phyloP scores from a whole-genome alignment of 1,140 invertebrate genomes.

The Drosophila orosa region DNA sequence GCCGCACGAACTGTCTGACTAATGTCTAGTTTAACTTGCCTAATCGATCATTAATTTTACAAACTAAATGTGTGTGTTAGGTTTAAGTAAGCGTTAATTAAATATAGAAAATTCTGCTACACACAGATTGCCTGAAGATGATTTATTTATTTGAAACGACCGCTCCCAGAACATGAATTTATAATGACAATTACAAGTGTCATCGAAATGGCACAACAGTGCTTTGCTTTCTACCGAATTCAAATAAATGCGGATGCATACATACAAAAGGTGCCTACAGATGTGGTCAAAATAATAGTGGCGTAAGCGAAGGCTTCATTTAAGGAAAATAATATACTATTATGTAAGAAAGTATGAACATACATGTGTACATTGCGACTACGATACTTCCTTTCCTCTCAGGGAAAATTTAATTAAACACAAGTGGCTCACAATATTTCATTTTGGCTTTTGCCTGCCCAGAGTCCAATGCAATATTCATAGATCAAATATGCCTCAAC shows the following conservation, averaged over 20 bases:
- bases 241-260: conserved; percentile 20
- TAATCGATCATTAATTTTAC: conserved; percentile 58
- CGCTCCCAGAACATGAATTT: conserved; percentile 51
- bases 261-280: conserved; percentile 5
- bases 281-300: neutral
- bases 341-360: neutral
- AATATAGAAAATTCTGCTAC: conserved; percentile 74
- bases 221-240: conserved; percentile 70
- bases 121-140: conserved; percentile 3
- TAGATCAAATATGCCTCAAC: conserved; percentile 55
- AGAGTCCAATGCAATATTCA: conserved; percentile 70
- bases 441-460: neutral
- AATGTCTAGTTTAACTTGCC: conserved; percentile 71
- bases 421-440: conserved; percentile 9
- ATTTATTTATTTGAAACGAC: conserved; percentile 1
- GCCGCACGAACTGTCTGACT: conserved; percentile 77
- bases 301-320: neutral
- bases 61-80: conserved; percentile 82
- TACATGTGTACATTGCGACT: neutral
- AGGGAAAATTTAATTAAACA: neutral
- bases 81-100: conserved; percentile 79
- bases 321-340: neutral
- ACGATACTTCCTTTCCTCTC: neutral
- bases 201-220: conserved; percentile 34
- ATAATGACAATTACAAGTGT: conserved; percentile 62